Conservation (phyloP, 2,797 vertebrate genomes). For the Strix occidentalis region DNA sequence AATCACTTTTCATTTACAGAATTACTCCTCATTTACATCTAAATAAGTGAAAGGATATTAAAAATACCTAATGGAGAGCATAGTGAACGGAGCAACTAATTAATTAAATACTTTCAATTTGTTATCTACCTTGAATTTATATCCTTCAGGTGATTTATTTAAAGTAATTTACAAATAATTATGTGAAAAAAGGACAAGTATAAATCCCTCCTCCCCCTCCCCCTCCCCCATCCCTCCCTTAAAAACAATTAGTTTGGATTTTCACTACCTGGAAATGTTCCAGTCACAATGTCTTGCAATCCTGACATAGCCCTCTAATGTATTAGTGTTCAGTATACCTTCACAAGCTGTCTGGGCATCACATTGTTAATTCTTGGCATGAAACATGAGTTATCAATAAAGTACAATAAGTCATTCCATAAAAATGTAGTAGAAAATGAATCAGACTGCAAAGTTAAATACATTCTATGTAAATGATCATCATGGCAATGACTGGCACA, state of each 20-base stretch:
- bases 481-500: neutral
- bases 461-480: neutral
- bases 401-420: neutral
- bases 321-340: neutral
- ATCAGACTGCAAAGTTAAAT: neutral
- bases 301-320: neutral
- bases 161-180: neutral
- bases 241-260: neutral
- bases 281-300: neutral
- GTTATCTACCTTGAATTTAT: neutral
- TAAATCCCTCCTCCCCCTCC: neutral
- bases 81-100: neutral
- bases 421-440: neutral
- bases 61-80: neutral
- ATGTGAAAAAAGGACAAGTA: neutral
- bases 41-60: neutral
- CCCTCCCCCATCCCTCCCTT: neutral
- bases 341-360: neutral
- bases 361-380: neutral
- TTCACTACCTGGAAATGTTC: neutral
- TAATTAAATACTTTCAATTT: neutral
- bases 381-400: neutral
- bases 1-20: neutral
- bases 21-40: neutral
- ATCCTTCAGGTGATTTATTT: neutral